phyloP scores from a whole-genome alignment of 2,113 vertebrate species.

The Chloroceryle aenea region DNA sequence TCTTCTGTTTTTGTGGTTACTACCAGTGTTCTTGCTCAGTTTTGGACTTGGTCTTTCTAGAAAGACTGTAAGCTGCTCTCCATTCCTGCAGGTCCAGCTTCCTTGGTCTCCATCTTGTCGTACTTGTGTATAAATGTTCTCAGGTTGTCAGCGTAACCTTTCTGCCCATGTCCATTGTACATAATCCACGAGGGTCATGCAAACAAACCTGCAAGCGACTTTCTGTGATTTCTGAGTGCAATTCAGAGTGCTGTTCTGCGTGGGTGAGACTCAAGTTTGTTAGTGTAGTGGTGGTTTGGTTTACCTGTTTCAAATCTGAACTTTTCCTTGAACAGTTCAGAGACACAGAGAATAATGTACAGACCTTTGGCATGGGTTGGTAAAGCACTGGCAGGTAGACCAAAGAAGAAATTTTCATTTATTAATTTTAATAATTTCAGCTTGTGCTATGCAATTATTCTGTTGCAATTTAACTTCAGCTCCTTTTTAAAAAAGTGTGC shows the following conservation, averaged over 20 bases:
- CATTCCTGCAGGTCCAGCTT: not conserved
- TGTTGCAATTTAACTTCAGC: not conserved
- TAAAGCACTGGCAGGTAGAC: not conserved
- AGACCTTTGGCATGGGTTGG: not conserved
- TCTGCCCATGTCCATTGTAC: rapidly evolving
- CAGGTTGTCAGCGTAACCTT: not conserved
- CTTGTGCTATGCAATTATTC: not conserved
- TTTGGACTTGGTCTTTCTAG: not conserved
- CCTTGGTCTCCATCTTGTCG: not conserved
- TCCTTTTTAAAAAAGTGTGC: not conserved
- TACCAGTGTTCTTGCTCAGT: not conserved
- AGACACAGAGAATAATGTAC: not conserved
- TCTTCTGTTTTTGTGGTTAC: not conserved
- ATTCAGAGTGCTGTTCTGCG: not conserved
- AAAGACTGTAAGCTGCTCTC: not conserved
- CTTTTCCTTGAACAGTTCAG: not conserved
- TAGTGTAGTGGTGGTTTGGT: not conserved
- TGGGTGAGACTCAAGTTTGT: not conserved
- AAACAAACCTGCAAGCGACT: not conserved
- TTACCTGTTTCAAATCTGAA: not conserved
- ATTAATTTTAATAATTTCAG: not conserved
- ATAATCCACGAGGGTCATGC: no score
- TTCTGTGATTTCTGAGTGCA: not conserved
- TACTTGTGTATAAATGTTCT: not conserved
- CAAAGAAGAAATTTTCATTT: not conserved